These are phyloP conservation scores for Sturnus vulgaris DNA, from an alignment of 2,113 vertebrate genomes.

Conservation along the genomic window DNA sequence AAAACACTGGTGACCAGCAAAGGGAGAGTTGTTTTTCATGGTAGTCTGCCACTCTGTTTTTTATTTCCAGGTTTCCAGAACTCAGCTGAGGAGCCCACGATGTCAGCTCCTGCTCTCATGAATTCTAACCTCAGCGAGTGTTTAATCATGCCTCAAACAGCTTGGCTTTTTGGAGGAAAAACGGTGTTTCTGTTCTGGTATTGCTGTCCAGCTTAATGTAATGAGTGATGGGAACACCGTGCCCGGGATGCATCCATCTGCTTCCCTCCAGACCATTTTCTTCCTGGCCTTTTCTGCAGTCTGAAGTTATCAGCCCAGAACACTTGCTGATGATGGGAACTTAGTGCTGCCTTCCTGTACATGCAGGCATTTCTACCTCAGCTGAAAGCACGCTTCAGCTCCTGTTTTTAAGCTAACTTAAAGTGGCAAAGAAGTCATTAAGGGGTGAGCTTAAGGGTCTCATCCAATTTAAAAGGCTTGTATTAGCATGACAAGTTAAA, in stretches of 20 bases:
- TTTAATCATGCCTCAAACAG: background rate
- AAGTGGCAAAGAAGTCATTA: background rate
- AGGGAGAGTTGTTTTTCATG: background rate
- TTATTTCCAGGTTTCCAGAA: background rate
- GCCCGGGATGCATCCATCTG: background rate
- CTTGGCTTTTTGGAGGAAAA: background rate
- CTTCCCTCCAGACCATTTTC: background rate
- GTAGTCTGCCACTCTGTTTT: background rate
- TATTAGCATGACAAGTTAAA: background rate
- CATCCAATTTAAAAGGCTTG: background rate
- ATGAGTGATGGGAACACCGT: background rate
- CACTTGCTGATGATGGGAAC: background rate
- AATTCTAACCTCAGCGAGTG: background rate
- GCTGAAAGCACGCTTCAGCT: background rate
- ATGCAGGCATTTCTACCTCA: background rate
- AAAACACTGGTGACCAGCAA: background rate
- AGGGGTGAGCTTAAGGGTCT: background rate
- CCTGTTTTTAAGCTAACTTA: background rate
- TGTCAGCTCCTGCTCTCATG: background rate
- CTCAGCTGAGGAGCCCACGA: background rate
- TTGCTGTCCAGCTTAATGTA: background rate
- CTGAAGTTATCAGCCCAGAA: background rate
- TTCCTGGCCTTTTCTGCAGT: background rate
- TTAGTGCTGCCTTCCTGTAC: background rate
- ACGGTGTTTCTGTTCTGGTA: background rate